Conservation (phyloP, 2,888 invertebrate genomes). For the Poecilus cupreus region DNA sequence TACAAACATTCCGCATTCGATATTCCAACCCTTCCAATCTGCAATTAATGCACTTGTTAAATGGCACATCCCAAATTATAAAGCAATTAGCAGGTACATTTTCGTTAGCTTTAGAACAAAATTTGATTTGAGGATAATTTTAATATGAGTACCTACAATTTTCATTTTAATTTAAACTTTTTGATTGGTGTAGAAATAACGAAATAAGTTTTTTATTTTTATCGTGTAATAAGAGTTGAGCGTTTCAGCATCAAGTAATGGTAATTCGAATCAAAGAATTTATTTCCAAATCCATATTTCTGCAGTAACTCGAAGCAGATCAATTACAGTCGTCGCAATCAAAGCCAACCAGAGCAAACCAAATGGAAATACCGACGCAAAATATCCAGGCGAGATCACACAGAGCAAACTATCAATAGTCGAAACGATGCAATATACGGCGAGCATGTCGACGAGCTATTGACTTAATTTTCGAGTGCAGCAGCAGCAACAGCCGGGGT, state of each 20-base stretch:
- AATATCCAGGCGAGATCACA: constrained; percentile 35
- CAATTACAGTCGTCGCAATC: constrained; percentile 26
- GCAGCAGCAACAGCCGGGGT: neutral
- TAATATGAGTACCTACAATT: neutral
- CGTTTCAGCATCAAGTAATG: neutral
- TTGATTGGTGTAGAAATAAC: neutral
- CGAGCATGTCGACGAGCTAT: constrained; percentile 46
- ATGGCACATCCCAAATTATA: constrained; percentile 24
- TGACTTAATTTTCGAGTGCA: constrained; percentile 56
- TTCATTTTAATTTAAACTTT: constrained; percentile 11
- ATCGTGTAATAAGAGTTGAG: neutral
- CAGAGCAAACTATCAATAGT: constrained; percentile 41
- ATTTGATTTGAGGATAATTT: neutral
- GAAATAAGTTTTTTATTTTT: neutral
- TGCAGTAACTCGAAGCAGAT: constrained; percentile 11
- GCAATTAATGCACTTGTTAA: constrained; percentile 40
- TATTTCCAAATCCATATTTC: constrained; percentile 32
- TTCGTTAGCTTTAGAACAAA: neutral
- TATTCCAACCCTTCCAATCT: constrained; percentile 5
- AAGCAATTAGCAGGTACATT: constrained; percentile 4
- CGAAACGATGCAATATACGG: constrained; percentile 50
- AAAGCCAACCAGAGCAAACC: constrained; percentile 29
- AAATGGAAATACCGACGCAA: constrained; percentile 30
- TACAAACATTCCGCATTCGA: neutral
- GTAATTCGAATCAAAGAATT: neutral